Percentiles rank a stretch among this genome's conserved stretches.
Evolutionary conservation across 2,113 vertebrate genomes (phyloP).

Genomic region (Albula goreensis): DNA sequence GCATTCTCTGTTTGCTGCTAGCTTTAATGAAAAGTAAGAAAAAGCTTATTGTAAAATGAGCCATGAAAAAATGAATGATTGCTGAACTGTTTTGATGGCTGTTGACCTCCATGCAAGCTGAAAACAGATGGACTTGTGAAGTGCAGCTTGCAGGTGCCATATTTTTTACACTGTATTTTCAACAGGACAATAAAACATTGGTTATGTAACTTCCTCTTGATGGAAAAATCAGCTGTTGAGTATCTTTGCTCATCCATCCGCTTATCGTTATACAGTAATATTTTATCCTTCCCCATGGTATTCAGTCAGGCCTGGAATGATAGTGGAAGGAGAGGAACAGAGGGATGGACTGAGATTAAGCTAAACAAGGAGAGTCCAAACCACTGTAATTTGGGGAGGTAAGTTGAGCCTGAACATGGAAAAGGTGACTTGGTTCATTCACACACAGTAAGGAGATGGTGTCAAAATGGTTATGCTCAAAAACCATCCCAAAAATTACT

Average conservation of each 20-base stretch:
- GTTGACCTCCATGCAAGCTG: slow-evolving; percentile 70
- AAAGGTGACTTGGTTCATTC: not conserved
- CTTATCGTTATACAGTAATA: not conserved
- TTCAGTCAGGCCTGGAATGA: not conserved
- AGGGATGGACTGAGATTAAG: not conserved
- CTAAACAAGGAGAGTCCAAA: not conserved
- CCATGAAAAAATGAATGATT: slow-evolving; percentile 60
- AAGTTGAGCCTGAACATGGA: not conserved
- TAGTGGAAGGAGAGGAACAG: not conserved
- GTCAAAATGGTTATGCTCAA: not conserved
- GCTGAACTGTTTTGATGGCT: slow-evolving; percentile 75
- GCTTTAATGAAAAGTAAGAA: slow-evolving; percentile 71
- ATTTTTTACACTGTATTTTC: not conserved
- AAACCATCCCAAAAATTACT: too few species aligned
- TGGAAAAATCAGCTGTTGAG: not conserved
- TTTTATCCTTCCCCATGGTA: not conserved
- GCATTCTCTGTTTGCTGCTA: slow-evolving; percentile 72
- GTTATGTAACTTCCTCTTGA: not conserved
- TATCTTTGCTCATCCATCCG: not conserved
- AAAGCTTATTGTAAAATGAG: slow-evolving; percentile 73
- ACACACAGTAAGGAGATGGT: not conserved
- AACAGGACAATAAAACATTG: not conserved
- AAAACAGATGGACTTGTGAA: slow-evolving; percentile 14
- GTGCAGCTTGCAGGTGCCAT: not conserved
- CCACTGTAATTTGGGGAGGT: not conserved